Percentiles rank a stretch among this genome's conserved stretches.
Evolutionary conservation across 2,797 vertebrate species (phyloP).

Genomic region (Agapornis canus): DNA sequence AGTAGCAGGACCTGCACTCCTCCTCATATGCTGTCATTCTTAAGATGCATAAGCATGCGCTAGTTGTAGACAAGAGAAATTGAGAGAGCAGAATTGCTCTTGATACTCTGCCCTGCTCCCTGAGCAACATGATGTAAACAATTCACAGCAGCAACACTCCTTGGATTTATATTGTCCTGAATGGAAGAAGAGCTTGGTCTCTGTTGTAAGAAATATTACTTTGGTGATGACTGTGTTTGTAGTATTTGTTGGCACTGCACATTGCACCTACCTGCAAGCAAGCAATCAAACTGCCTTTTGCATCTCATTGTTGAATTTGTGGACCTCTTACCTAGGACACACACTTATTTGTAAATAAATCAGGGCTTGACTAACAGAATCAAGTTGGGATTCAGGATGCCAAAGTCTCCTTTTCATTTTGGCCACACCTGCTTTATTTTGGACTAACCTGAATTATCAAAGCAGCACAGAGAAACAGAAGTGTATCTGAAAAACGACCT

Average conservation of each 20-base stretch:
- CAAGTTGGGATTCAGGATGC: background rate
- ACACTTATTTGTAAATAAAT: background rate
- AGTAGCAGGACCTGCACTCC: background rate
- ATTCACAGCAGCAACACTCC: background rate
- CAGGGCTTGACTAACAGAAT: background rate
- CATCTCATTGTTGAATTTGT: background rate
- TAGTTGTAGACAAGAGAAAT: background rate
- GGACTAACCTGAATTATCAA: background rate
- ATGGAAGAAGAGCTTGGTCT: background rate
- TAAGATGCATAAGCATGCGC: background rate
- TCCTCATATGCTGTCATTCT: background rate
- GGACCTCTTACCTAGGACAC: background rate
- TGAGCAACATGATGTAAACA: background rate
- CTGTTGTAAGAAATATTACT: background rate
- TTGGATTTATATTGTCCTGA: background rate
- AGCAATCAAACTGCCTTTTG: background rate
- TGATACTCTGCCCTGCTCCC: background rate
- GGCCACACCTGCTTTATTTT: background rate
- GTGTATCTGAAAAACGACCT: background rate
- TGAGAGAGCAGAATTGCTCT: background rate
- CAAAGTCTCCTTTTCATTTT: background rate
- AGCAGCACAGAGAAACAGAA: background rate
- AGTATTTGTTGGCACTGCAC: background rate
- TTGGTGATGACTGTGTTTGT: accelerated
- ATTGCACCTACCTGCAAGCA: background rate